Evolutionary conservation across 2,113 vertebrate species (phyloP).

Genomic region (Hystrix cristata): DNA sequence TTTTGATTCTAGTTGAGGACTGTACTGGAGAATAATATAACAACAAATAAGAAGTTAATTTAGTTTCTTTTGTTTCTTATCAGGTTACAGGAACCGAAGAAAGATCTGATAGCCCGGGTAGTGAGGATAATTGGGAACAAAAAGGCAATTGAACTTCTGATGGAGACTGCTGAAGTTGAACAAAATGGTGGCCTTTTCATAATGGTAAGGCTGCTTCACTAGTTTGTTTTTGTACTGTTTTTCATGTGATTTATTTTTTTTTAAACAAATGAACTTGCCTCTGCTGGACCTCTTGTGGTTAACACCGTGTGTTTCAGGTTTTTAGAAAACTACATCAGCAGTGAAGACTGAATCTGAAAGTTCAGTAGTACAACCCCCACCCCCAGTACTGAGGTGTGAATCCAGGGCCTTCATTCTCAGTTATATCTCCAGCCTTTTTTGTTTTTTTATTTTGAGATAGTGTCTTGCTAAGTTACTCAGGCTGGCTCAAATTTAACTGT

Average conservation of each 20-base stretch:
- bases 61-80: background rate
- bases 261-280: background rate
- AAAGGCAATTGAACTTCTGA: conserved; percentile 95
- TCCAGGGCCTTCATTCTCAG: background rate
- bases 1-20: background rate
- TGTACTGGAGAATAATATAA: background rate
- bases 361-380: background rate
- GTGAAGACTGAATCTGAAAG: background rate
- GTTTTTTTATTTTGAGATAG: background rate
- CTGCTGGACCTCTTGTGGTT: background rate
- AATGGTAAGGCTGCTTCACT: conserved; percentile 88
- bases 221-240: conserved; percentile 5
- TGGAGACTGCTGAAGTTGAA: conserved; percentile 96
- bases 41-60: conserved; percentile 33
- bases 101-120: conserved; percentile 94
- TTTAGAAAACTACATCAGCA: background rate
- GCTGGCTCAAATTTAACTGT: background rate
- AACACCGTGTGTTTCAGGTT: background rate
- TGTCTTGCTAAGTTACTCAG: background rate
- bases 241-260: background rate
- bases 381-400: background rate
- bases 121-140: conserved; percentile 94
- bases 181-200: conserved; percentile 95
- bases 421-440: background rate
- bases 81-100: conserved; percentile 96